These are phyloP conservation scores for Dasyornis broadbenti DNA, from an alignment of 2,113 vertebrate species.

Conservation along the genomic window DNA sequence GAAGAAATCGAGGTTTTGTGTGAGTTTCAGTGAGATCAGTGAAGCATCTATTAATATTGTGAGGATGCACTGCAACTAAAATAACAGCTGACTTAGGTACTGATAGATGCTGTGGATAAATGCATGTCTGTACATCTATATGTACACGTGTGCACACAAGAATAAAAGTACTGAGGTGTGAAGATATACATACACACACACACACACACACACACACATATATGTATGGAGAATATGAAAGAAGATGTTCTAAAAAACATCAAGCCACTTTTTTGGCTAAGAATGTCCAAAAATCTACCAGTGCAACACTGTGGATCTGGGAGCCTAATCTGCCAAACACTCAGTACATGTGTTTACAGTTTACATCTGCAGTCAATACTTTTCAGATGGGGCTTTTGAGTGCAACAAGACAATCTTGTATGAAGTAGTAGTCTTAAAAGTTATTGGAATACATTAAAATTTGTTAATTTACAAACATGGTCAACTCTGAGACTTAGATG, in stretches of 20 bases:
- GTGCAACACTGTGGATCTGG: neutral
- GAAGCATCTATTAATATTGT: neutral
- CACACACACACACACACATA: neutral
- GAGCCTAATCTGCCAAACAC: neutral
- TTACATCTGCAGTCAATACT: neutral
- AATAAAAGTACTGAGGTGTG: too few species aligned
- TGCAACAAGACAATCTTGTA: neutral
- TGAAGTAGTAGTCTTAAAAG: neutral
- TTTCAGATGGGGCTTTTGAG: neutral
- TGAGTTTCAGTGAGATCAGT: neutral
- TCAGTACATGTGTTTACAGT: rapidly evolving
- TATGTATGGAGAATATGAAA: neutral
- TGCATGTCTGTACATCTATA: too few species aligned
- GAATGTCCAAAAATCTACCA: neutral
- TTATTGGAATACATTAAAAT: neutral
- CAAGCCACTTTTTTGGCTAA: neutral
- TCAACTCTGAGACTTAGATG: neutral
- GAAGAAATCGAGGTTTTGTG: neutral
- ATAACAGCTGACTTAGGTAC: neutral
- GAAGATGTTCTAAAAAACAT: neutral
- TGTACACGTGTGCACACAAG: neutral
- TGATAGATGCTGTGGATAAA: neutral
- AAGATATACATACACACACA: rapidly evolving
- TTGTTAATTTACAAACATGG: neutral
- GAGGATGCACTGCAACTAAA: neutral